phyloP scores from a whole-genome alignment of 1,140 invertebrate genomes.

The Trichonephila clavipes region DNA sequence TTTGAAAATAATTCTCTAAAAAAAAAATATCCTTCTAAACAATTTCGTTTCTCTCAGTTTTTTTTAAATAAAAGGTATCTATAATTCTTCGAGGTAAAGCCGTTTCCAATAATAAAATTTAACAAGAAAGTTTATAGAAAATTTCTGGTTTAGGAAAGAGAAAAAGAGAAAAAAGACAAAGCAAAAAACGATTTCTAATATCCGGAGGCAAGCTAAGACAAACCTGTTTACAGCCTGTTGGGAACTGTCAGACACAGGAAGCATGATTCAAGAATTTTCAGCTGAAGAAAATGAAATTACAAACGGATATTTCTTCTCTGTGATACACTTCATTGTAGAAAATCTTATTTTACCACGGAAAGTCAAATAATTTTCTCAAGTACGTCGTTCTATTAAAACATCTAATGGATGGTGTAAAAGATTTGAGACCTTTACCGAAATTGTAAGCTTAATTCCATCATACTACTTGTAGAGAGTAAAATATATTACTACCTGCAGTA shows the following conservation, averaged over 20 bases:
- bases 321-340: background rate
- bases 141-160: background rate
- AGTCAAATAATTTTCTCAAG: slow-evolving; percentile 23
- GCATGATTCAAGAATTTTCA: background rate
- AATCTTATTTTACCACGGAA: background rate
- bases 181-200: background rate
- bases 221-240: background rate
- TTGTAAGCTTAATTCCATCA: too few relatives aligned
- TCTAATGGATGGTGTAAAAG: background rate
- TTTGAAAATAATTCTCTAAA: background rate
- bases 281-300: slow-evolving; percentile 2
- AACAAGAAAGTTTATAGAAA: background rate
- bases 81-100: background rate
- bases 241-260: slow-evolving; percentile 2
- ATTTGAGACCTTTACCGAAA: too few relatives aligned
- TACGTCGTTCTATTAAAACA: background rate
- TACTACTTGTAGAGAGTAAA: too few relatives aligned
- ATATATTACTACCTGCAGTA: too few relatives aligned
- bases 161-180: background rate
- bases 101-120: background rate
- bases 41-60: background rate
- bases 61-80: background rate
- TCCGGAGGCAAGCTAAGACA: background rate
- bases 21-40: background rate
- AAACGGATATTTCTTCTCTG: background rate